Evolutionary conservation across 1,140 invertebrate species (phyloP).

Genomic region (Orchestia grillus): DNA sequence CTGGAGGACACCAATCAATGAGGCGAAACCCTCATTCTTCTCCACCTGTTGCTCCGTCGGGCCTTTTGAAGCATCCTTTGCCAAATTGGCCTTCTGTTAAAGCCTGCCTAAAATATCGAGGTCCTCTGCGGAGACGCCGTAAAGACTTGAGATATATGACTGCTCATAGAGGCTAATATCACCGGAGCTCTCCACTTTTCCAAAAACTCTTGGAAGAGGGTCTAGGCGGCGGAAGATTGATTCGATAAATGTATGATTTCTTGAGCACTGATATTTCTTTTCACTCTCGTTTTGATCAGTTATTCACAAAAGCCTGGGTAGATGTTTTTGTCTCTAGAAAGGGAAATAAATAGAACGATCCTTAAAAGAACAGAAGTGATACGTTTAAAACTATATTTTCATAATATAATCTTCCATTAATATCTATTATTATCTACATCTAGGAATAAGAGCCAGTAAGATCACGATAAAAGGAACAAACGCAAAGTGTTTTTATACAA

Average conservation of each 20-base stretch:
- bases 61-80: constrained; percentile 42
- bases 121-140: constrained; percentile 12
- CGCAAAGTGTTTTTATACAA: not conserved
- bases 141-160: constrained; percentile 16
- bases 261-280: not conserved
- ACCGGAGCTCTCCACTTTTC: not conserved
- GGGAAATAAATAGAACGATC: not conserved
- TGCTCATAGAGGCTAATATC: constrained; percentile 36
- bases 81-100: constrained; percentile 28
- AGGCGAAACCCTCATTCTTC: not conserved
- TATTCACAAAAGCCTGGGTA: not conserved
- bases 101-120: constrained; percentile 39
- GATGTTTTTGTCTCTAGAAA: not conserved
- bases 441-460: not conserved
- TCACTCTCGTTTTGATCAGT: not conserved
- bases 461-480: not conserved
- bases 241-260: not conserved
- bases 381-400: not conserved
- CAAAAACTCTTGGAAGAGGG: not conserved
- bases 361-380: not conserved
- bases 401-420: not conserved
- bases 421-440: not conserved
- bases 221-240: not conserved
- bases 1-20: constrained; percentile 9
- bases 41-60: constrained; percentile 19